These are phyloP conservation scores for Zeugodacus cucurbitae DNA, from an alignment of 1,140 invertebrate species.

Conservation along the genomic window DNA sequence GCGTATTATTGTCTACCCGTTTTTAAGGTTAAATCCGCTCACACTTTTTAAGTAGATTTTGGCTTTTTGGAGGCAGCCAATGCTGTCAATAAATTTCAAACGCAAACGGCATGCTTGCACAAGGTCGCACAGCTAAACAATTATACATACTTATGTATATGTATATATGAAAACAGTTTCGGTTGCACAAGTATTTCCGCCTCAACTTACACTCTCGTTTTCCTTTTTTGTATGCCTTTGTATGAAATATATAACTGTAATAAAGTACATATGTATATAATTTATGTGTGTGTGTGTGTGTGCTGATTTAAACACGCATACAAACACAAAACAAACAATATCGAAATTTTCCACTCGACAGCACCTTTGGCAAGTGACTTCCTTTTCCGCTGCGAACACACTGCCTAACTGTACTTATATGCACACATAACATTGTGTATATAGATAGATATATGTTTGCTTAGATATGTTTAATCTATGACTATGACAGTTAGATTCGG, in stretches of 20 bases:
- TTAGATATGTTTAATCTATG: not conserved
- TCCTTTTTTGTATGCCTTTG: not conserved
- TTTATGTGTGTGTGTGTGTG: not conserved
- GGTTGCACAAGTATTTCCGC: too few species aligned
- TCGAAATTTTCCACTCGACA: not conserved
- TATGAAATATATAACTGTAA: not conserved
- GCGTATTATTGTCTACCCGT: too few species aligned
- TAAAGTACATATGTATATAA: not conserved
- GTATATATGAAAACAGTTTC: not conserved
- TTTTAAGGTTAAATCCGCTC: too few species aligned
- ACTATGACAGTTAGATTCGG: not conserved
- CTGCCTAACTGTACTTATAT: not conserved
- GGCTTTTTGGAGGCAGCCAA: not conserved
- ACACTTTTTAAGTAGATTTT: too few species aligned
- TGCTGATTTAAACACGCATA: too few species aligned
- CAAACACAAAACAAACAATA: not conserved
- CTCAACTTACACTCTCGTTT: too few species aligned
- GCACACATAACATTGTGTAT: not conserved
- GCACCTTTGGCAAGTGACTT: not conserved
- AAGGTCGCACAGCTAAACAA: not conserved
- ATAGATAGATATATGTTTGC: not conserved
- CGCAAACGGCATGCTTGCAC: too few species aligned
- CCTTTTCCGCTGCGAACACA: not conserved
- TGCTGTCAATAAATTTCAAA: not conserved
- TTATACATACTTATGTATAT: not conserved